Conservation (phyloP, 1,140 invertebrate genomes). For the Planococcus citri region DNA sequence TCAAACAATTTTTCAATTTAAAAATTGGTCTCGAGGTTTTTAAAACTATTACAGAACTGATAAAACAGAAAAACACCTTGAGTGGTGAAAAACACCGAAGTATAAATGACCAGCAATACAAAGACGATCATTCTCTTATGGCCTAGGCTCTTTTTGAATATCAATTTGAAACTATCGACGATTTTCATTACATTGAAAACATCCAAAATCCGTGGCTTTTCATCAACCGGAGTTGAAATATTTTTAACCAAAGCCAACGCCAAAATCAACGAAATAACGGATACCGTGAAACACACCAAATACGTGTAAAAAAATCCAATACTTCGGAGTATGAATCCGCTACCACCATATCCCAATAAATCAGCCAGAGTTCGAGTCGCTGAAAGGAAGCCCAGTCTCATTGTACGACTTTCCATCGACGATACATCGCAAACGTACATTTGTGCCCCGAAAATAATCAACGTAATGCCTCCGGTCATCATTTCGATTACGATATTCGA, state of each 20-base stretch:
- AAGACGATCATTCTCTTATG: background rate
- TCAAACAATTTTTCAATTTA: background rate
- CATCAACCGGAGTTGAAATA: background rate
- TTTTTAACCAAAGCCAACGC: background rate
- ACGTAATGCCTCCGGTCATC: conserved; percentile 17
- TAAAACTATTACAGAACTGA: too few relatives aligned
- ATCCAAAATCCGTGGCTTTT: background rate
- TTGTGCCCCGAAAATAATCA: conserved; percentile 22
- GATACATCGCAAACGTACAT: conserved; percentile 18
- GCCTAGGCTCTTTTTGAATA: background rate
- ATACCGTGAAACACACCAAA: background rate
- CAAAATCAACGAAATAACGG: background rate
- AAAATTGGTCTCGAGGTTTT: background rate
- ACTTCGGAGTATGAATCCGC: background rate
- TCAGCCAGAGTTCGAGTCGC: background rate
- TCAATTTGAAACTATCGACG: background rate
- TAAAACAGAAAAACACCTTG: background rate
- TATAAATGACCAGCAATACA: conserved; percentile 22
- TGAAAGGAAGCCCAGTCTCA: background rate
- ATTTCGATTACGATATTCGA: conserved; percentile 33
- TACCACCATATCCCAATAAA: background rate
- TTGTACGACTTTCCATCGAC: background rate
- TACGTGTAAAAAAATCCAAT: background rate
- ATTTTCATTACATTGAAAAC: background rate
- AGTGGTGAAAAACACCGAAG: conserved; percentile 9